phyloP scores from a whole-genome alignment of 1,140 invertebrate genomes.

The Cydia amplana region DNA sequence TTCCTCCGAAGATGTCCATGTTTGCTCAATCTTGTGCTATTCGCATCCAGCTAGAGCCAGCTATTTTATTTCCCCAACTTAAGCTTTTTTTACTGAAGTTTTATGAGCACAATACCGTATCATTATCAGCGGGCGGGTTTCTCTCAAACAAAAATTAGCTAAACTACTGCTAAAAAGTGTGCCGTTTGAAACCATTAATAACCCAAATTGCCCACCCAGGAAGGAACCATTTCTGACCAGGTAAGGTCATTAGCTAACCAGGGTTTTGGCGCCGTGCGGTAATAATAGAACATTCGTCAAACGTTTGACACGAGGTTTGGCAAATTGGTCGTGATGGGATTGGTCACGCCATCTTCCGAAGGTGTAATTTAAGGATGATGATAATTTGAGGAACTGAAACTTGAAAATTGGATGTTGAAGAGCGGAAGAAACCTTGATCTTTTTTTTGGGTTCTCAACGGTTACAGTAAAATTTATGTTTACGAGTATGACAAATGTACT shows the following conservation, averaged over 20 bases:
- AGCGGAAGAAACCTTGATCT: not conserved
- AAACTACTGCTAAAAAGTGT: constrained; percentile 2
- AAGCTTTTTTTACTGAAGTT: too few species aligned
- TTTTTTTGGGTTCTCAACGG: not conserved
- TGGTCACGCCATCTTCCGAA: constrained; percentile 40
- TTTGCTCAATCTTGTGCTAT: too few species aligned
- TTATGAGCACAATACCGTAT: not conserved
- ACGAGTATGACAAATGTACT: too few species aligned
- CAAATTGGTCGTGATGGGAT: constrained; percentile 45
- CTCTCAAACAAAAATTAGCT: not conserved
- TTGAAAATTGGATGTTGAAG: constrained; percentile 3
- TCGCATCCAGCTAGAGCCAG: too few species aligned
- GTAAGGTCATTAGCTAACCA: constrained; percentile 22
- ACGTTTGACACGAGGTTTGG: constrained; percentile 51
- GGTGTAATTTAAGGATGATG: constrained; percentile 33
- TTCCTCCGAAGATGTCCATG: too few species aligned
- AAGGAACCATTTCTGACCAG: constrained; percentile 9
- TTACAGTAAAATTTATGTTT: too few species aligned
- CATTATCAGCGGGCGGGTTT: not conserved
- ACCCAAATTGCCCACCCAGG: constrained; percentile 18
- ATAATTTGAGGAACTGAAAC: constrained; percentile 28
- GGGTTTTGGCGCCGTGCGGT: constrained; percentile 43
- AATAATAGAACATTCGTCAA: constrained; percentile 46
- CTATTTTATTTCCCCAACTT: too few species aligned
- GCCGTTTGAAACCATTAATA: not conserved